A percentile compares a stretch with the other conserved stretches of the same genome.
Evolutionary conservation across 1,140 invertebrate genomes (phyloP).

Genomic region (Neotoxoptera formosana): DNA sequence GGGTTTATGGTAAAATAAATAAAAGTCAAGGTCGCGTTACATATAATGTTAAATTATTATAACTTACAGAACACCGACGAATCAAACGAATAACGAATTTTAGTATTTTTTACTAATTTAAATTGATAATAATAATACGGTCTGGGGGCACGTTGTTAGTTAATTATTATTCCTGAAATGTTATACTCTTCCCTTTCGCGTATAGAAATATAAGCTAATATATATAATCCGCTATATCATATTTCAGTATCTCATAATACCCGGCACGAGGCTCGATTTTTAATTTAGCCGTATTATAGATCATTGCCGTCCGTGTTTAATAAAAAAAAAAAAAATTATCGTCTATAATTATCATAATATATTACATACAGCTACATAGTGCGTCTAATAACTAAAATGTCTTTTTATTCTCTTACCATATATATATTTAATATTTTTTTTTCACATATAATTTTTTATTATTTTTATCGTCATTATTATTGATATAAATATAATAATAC

Average conservation of each 20-base stretch:
- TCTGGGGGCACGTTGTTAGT: background rate
- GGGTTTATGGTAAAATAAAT: conserved; percentile 2
- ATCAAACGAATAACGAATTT: background rate
- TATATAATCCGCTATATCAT: conserved; percentile 31
- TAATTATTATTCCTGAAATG: conserved; percentile 46
- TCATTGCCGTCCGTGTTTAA: background rate
- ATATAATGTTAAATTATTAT: background rate
- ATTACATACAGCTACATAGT: background rate
- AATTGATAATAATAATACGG: background rate
- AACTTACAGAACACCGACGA: background rate
- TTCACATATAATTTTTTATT: conserved; percentile 14
- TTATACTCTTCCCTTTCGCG: conserved; percentile 27
- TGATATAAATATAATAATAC: conserved; percentile 36
- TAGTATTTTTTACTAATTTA: background rate
- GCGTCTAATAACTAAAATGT: background rate
- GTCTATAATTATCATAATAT: background rate
- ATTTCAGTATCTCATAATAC: conserved; percentile 24
- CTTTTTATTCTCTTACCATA: background rate
- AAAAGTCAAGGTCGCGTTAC: conserved; percentile 23
- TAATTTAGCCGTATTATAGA: background rate
- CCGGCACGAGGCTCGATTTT: conserved; percentile 46
- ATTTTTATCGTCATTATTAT: conserved; percentile 39
- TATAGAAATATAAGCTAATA: conserved; percentile 29
- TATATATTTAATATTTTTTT: background rate
- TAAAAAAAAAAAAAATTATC: background rate